A percentile compares a stretch with the other conserved stretches of the same genome.
Evolutionary conservation across 2,888 invertebrate genomes (phyloP).

Genomic region (Steromphala cineraria): DNA sequence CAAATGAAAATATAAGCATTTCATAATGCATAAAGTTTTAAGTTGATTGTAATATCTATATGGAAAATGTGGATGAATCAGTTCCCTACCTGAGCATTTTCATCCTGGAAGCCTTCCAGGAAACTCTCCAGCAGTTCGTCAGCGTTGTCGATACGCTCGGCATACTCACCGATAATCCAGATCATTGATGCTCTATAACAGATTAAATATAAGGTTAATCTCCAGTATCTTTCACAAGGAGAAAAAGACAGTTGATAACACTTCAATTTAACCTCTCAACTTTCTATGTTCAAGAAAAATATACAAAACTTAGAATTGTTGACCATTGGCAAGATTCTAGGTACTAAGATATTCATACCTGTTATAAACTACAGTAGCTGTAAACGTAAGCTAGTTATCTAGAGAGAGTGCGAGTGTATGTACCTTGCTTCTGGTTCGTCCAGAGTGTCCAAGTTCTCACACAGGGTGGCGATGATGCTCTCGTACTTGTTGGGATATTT

Average conservation of each 20-base stretch:
- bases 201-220: no score
- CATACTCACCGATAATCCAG: conserved; percentile 94
- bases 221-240: no score
- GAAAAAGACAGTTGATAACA: no score
- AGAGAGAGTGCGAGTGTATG: neutral
- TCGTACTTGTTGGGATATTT: conserved; percentile 99
- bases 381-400: neutral
- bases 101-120: conserved; percentile 97
- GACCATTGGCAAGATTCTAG: no score
- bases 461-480: conserved; percentile 98
- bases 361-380: no score
- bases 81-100: conserved; percentile 86
- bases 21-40: neutral
- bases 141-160: conserved; percentile 99
- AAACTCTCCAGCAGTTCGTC: conserved; percentile 98
- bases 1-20: neutral
- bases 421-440: conserved; percentile 96
- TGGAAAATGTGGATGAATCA: neutral
- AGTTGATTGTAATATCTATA: neutral
- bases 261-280: neutral
- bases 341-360: no score
- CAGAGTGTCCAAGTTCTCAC: conserved; percentile 98
- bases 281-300: neutral
- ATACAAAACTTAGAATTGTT: neutral
- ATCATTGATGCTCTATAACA: conserved; percentile 91